A percentile compares a stretch with the other conserved stretches of the same genome.
Evolutionary conservation across 2,113 vertebrate genomes (phyloP).

Genomic region (Archilochus colubris): DNA sequence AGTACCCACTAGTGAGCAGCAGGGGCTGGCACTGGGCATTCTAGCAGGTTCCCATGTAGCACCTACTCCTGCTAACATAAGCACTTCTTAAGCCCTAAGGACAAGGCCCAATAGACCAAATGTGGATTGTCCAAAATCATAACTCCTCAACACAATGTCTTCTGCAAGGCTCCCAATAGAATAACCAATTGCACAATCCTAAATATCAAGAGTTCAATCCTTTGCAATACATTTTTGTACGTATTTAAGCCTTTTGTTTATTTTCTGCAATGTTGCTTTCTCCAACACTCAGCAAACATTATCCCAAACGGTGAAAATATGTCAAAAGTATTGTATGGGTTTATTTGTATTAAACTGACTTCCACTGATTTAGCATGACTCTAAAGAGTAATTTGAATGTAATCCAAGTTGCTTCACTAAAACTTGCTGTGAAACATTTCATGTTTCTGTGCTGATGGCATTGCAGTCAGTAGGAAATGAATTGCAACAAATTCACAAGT

Average conservation of each 20-base stretch:
- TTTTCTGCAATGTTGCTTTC: background rate
- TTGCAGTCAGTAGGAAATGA: background rate
- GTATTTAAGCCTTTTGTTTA: background rate
- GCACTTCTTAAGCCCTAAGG: background rate
- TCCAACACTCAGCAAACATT: background rate
- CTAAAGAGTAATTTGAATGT: background rate
- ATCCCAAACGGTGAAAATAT: background rate
- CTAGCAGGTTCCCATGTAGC: background rate
- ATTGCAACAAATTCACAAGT: background rate
- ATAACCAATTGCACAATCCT: background rate
- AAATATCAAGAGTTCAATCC: background rate
- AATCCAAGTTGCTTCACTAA: background rate
- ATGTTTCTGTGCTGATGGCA: background rate
- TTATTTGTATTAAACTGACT: background rate
- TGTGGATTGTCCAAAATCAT: background rate
- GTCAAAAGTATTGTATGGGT: background rate
- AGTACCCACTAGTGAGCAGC: rapidly evolving
- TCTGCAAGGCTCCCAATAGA: background rate
- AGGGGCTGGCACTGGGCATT: rapidly evolving
- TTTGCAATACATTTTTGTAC: background rate
- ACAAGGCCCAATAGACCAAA: background rate
- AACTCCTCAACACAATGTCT: background rate
- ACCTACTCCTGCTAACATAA: background rate
- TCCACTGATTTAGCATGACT: background rate
- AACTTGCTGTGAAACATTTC: background rate